Base-by-base conservation (phyloP, 2,888 invertebrate genomes). In the Lithophane semibrunnea region DNA sequence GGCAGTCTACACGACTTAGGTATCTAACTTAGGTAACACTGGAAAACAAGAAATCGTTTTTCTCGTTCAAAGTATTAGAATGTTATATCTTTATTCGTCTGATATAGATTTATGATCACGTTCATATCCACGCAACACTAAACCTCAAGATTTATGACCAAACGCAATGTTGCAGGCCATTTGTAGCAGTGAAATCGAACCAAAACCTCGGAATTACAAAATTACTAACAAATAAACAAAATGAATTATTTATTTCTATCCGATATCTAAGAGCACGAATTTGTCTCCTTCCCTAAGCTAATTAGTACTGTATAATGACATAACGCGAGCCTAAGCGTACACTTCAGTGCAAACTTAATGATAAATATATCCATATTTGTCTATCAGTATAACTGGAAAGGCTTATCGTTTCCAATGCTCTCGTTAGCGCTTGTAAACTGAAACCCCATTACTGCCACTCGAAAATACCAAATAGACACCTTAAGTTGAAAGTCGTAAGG, bases 301-400 rank as follows among this genome's bases (percentile, higher is more conserved):
- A 95, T 95, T 95, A 95, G 93, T 87, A 75, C 80, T 86, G 89
- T 91, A 92, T 93, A 94, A 93, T 94, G 93, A 94, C 91, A 92
- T 92, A 92, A 93, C 92, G 90, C 89, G 88, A 83, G 79, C 88
- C 89, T 84, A 89, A 87, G 88, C 89, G 91, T 92, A 92, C 91
- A 92, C 87, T 89, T 89, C 90, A 92, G 94, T 94, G 95, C 94
- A 95, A 95, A 95, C 92, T 92, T 92, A 92, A 93, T 94, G 96
- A 96, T 96, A 96, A 96, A 95, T 92, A 93, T 93, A 93, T 94
- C 96, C 96, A 95, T 96, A 96, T 96, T 96, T 95, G 96, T 96
- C 96, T 96, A 96, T 96, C 96, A 93, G 94, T 92, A 92, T 93
- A 93, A 93, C 95, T 94, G 94, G 93, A 94, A 93, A 92, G 91